A percentile compares a stretch with the other conserved stretches of the same genome.
phyloP scores from a whole-genome alignment of 1,140 invertebrate genomes.

The Manduca sexta region DNA sequence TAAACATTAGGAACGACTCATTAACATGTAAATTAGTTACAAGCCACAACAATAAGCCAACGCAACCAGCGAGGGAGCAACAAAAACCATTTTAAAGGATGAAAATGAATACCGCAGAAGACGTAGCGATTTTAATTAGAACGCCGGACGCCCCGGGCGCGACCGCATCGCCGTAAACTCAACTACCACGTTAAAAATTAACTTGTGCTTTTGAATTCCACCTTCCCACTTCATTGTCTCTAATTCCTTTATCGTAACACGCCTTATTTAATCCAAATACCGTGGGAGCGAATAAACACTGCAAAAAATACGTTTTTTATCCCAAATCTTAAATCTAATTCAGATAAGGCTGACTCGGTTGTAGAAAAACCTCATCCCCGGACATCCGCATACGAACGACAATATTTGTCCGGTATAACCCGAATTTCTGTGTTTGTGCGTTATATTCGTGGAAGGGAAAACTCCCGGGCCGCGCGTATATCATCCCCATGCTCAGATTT shows the following conservation, averaged over 20 bases:
- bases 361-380: constrained; percentile 7
- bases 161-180: constrained; percentile 43
- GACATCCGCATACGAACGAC: constrained; percentile 13
- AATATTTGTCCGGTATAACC: constrained; percentile 15
- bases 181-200: constrained; percentile 46
- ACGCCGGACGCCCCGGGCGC: constrained; percentile 45
- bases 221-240: constrained; percentile 23
- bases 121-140: constrained; percentile 68
- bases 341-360: constrained; percentile 6
- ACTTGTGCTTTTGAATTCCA: constrained; percentile 45
- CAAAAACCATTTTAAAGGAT: constrained; percentile 66
- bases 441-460: constrained; percentile 49
- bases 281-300: no score
- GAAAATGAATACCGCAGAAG: constrained; percentile 62
- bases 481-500: constrained; percentile 62
- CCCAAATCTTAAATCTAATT: neutral
- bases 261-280: no score
- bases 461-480: constrained; percentile 38
- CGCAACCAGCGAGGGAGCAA: constrained; percentile 43
- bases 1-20: constrained; percentile 49
- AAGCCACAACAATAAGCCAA: constrained; percentile 58
- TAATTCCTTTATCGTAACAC: neutral
- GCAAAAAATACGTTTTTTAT: no score
- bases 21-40: constrained; percentile 69
- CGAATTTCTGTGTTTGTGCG: constrained; percentile 33